Conservation (phyloP, 2,797 vertebrate genomes). For the Rhyacichthys aspro region DNA sequence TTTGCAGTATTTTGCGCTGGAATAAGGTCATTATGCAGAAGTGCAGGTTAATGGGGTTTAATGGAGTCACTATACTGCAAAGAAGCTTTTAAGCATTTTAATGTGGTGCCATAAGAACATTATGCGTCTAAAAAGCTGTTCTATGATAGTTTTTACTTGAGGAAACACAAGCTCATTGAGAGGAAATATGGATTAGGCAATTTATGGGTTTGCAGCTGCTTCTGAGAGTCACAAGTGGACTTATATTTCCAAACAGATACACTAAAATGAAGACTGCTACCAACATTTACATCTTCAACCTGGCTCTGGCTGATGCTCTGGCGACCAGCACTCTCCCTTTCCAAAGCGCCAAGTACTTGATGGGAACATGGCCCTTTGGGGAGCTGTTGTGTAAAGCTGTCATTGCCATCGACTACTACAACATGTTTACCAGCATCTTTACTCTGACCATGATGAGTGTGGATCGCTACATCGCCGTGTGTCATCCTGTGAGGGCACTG, state of each 20-base stretch:
- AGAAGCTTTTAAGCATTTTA: slow-evolving; percentile 28
- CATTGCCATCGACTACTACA: slow-evolving; percentile 97
- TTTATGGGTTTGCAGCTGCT: neutral
- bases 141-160: slow-evolving; percentile 5
- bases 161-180: slow-evolving; percentile 8
- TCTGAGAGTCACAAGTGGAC: neutral
- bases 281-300: slow-evolving; percentile 99
- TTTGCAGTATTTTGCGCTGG: slow-evolving; percentile 4
- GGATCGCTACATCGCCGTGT: slow-evolving; percentile 94
- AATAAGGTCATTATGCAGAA: slow-evolving; percentile 11
- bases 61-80: slow-evolving; percentile 14
- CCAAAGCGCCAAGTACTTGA: slow-evolving; percentile 95
- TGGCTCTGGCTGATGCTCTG: slow-evolving; percentile 91
- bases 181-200: slow-evolving; percentile 12
- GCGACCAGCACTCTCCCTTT: slow-evolving; percentile 97
- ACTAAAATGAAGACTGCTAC: slow-evolving; percentile 98
- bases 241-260: slow-evolving; percentile 81
- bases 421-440: slow-evolving; percentile 99
- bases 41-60: slow-evolving; percentile 41
- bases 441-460: slow-evolving; percentile 99
- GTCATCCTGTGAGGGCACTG: slow-evolving; percentile 92
- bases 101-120: slow-evolving; percentile 12
- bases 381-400: slow-evolving; percentile 90
- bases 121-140: slow-evolving; percentile 16
- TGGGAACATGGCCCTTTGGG: slow-evolving; percentile 96